These are phyloP conservation scores for Lathamus discolor DNA, from an alignment of 2,113 vertebrate genomes.

Conservation along the genomic window DNA sequence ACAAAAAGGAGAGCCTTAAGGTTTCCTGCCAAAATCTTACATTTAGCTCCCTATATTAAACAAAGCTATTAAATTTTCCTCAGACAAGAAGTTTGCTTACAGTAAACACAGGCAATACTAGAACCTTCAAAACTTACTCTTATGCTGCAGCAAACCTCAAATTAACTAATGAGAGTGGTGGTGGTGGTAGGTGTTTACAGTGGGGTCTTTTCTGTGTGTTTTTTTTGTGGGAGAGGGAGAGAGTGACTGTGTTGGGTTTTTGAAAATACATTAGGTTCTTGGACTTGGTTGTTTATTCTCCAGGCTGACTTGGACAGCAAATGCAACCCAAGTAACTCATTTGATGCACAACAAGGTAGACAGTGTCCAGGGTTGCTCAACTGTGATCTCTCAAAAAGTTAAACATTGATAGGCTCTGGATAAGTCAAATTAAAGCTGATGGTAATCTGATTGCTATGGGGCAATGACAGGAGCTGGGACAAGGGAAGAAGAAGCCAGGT, in stretches of 20 bases:
- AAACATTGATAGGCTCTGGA: constrained; percentile 43
- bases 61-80: not conserved
- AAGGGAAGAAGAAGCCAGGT: not conserved
- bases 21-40: not conserved
- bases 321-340: not conserved
- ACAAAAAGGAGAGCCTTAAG: not conserved
- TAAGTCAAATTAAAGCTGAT: not conserved
- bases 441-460: not conserved
- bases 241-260: not conserved
- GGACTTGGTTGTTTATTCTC: not conserved
- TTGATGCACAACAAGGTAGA: not conserved
- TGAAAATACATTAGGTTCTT: not conserved
- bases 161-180: not conserved
- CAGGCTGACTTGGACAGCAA: not conserved
- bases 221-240: not conserved
- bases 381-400: constrained; percentile 10
- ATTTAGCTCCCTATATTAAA: not conserved
- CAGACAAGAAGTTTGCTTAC: not conserved
- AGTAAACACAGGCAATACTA: not conserved
- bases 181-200: not conserved
- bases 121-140: not conserved
- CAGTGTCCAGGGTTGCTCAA: not conserved
- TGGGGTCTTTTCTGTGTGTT: not conserved
- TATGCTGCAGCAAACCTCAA: not conserved
- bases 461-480: not conserved